Percentiles rank a stretch among this genome's conserved stretches.
Evolutionary conservation across 2,113 vertebrate species (phyloP).

Genomic region (Chaetura pelagica): DNA sequence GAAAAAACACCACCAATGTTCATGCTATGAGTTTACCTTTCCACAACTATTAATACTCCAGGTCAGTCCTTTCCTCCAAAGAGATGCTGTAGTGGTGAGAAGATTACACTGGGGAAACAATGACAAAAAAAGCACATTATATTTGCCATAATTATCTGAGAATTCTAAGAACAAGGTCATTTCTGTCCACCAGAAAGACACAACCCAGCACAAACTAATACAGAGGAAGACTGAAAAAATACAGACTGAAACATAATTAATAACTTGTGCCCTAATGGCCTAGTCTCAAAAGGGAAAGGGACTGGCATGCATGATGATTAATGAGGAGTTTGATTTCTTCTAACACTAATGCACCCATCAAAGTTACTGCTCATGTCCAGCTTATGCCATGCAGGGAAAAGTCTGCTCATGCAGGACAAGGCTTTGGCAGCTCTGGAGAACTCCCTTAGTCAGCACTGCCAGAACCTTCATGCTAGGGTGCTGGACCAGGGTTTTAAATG

Average conservation of each 20-base stretch:
- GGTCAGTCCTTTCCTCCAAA: slow-evolving; percentile 32
- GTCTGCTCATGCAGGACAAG: accelerated
- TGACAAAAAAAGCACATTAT: not conserved
- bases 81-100: not conserved
- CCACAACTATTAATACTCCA: not conserved
- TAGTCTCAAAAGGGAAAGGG: not conserved
- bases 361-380: not conserved
- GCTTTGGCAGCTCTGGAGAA: not conserved
- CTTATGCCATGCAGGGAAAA: not conserved
- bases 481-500: not conserved
- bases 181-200: not conserved
- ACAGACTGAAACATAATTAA: not conserved
- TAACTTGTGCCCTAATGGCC: accelerated
- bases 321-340: not conserved
- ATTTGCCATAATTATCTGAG: not conserved
- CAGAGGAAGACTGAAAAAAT: not conserved
- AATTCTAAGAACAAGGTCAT: not conserved
- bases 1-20: not conserved
- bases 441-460: not conserved
- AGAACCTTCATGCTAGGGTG: not conserved
- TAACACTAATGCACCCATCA: not conserved
- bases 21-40: not conserved
- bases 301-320: not conserved
- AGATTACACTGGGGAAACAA: slow-evolving; percentile 12
- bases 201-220: not conserved